Evolutionary conservation across 1,140 invertebrate species (phyloP), one percentile per base, ranked within the genome.

Genomic region (Cataglyphis hispanica): DNA sequence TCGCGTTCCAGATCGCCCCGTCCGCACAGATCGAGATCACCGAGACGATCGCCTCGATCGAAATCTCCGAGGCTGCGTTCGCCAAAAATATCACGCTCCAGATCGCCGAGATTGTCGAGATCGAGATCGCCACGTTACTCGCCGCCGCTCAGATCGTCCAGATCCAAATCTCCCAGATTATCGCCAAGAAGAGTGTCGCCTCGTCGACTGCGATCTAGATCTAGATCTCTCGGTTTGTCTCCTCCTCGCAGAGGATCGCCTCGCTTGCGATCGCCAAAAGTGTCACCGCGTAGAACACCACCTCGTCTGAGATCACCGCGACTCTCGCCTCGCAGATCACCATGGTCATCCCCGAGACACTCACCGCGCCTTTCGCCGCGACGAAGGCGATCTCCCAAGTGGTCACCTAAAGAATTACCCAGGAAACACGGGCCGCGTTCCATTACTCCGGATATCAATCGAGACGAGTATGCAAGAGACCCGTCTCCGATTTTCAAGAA

Each of bases 341-440:
- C 94, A 0, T 94, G 93, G 93, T 94, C 93, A 0, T 94, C 93
- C 0, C 93, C 93, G 0, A 91, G 89, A 72, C 90, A 92, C 66
- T 91, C 93, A 0, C 91, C 92, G 0, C 88, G 87, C 8, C 8
- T 87, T 3, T 92, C 93, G 8, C 91, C 93, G 0, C 87, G 89
- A 81, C 67, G 91, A 5, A 84, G 89, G 40, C 89, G 90, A 67
- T 91, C 92, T 0, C 92, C 91, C 0, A 89, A 89, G 34, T 89
- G 86, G 64, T 92, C 92, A 16, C 92, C 92, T 0, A 91, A 88
- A 27, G 92, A 93, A 34, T 74, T 86, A 22, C 13, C 77, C 25
- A 87, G 90, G 34, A 92, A 92, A 34, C 72, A 83, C 25, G 86
- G 85, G 7, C 70, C 84, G 16, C 76, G 90, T 50, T 92, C 91